Percentiles rank a stretch among this genome's conserved stretches.
Conservation (phyloP, 2,888 invertebrate species). For the Crocallis elinguaria region DNA sequence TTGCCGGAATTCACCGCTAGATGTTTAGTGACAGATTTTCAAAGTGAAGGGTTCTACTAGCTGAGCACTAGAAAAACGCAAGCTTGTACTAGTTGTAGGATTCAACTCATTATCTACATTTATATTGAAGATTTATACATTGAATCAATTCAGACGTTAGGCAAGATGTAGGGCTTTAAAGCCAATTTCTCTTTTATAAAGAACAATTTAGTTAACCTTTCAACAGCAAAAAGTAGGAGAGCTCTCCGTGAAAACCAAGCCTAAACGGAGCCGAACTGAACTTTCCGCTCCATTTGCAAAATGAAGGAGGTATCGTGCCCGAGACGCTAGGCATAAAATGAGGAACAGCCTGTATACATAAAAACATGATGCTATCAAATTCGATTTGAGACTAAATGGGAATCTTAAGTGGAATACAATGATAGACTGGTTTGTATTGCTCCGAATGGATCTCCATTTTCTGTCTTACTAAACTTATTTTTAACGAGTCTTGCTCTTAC, state of each 20-base stretch:
- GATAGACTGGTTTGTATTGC: constrained; percentile 7
- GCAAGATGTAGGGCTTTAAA: too few relatives aligned
- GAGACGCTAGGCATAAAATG: constrained; percentile 22
- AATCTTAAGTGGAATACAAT: constrained; percentile 20
- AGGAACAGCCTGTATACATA: constrained; percentile 27
- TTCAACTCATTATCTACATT: too few relatives aligned
- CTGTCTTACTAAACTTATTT: background rate
- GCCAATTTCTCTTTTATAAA: too few relatives aligned
- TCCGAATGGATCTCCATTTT: constrained; percentile 4
- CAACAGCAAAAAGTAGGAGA: background rate
- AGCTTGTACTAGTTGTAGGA: too few relatives aligned
- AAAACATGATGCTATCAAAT: constrained; percentile 21
- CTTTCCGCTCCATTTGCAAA: constrained; percentile 37
- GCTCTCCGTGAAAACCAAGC: constrained; percentile 10
- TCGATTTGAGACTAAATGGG: constrained; percentile 20
- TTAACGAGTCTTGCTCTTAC: background rate
- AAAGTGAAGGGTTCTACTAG: too few relatives aligned
- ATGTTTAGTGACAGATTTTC: too few relatives aligned
- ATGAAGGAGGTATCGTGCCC: constrained; percentile 17
- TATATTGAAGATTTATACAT: too few relatives aligned
- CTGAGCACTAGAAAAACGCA: too few relatives aligned
- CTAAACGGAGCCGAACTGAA: constrained; percentile 36
- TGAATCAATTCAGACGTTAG: too few relatives aligned
- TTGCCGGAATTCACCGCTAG: too few relatives aligned
- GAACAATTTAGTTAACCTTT: too few relatives aligned